Base-by-base conservation (phyloP, 2,113 vertebrate species). In the Ammodytes marinus region DNA sequence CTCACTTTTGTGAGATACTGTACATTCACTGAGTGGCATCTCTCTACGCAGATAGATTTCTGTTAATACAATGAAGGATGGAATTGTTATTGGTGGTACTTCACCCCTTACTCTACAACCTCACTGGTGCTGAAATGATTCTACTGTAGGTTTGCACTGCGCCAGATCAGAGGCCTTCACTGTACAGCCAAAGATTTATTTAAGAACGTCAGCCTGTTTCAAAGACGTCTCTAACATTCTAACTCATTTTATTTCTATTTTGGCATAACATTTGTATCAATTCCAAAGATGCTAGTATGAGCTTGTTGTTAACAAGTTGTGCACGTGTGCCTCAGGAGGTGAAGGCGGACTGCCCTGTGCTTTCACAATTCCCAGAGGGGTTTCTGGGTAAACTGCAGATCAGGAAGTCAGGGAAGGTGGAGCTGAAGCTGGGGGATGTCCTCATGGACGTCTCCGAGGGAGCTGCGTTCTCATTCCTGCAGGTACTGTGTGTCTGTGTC, bases 381-480 rank as follows among this genome's bases (percentile, higher is more conserved):
- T 53, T 88, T 77, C 63, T 96, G 67, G 95, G 95, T 46, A 95
- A 94, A 89, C 87, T 96, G 52, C 95, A 92, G 67, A 92, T 96
- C 75, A 91, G 94, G 74, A 94, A 88, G 68, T 95, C 95, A 2
- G 95, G 95, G 52, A 95, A 91, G 87, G 94, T 95, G 12, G 92
- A 95, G 87, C 86, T 95, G 81, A 89, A 92, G 61, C 46, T 96
- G 80, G 94, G 93, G 1, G 88, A 95, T 52, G 55, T 95, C 1
- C 77, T 91, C 2, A 85, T 95, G 90, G 95, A 95, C 2, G 92
- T 96, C 14, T 94, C 94, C 1, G 93, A 94, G 63, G 95, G 95
- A 84, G 89, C 95, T 0, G 94, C 93, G 0, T 95, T 95, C 82
- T 95, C 95, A 45, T 96, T 96, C 73, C 83, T 96, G 27, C 95